phyloP scores from a whole-genome alignment of 2,888 invertebrate species.

The Tanypteryx hageni region DNA sequence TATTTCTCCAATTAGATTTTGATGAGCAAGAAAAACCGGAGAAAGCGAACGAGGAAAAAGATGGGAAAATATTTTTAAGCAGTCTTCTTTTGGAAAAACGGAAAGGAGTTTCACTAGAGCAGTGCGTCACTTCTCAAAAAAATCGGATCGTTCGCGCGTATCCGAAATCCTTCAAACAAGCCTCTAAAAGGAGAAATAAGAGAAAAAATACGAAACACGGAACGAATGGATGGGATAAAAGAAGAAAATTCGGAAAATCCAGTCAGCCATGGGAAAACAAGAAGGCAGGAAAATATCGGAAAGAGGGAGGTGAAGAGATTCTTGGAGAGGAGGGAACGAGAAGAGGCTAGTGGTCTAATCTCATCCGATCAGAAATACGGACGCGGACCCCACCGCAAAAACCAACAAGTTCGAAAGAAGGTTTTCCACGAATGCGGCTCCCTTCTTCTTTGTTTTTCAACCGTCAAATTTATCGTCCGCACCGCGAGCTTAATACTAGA shows the following conservation, averaged over 20 bases:
- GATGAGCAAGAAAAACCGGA: no score
- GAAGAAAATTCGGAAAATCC: background rate
- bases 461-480: background rate
- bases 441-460: background rate
- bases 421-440: background rate
- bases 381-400: background rate
- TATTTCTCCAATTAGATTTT: no score
- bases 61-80: no score
- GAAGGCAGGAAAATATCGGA: background rate
- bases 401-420: background rate
- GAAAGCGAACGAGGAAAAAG: no score
- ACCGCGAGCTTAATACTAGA: conserved; percentile 6
- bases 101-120: background rate
- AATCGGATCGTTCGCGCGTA: background rate
- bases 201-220: background rate
- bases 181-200: background rate
- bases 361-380: no score
- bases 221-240: background rate
- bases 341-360: background rate
- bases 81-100: no score
- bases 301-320: background rate
- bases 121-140: background rate
- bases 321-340: background rate
- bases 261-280: background rate
- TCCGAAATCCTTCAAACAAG: background rate